These are phyloP conservation scores for Lasioglossum villosulum DNA, from an alignment of 2,888 invertebrate genomes.

Conservation along the genomic window DNA sequence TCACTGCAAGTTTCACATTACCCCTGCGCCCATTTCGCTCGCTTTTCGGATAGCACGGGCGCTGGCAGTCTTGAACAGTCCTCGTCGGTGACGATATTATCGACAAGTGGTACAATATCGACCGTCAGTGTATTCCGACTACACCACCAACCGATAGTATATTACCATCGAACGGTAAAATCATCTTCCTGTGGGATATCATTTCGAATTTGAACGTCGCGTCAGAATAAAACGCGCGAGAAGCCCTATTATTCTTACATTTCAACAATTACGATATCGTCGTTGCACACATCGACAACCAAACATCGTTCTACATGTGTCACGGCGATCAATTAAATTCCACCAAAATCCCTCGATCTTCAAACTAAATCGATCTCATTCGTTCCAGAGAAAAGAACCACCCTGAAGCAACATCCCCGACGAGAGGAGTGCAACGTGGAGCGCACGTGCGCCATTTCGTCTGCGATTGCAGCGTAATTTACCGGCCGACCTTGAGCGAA, in stretches of 20 bases:
- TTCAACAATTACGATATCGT: not conserved
- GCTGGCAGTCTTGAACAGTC: no score
- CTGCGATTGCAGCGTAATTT: slow-evolving; percentile 14
- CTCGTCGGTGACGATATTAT: no score
- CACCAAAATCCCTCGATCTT: not conserved
- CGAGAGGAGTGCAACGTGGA: slow-evolving; percentile 9
- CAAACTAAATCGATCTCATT: not conserved
- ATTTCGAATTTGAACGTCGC: not conserved
- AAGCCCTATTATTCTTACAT: not conserved
- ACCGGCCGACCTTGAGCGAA: slow-evolving; percentile 45
- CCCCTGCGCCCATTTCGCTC: no score
- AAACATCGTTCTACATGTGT: not conserved
- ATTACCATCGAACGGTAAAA: not conserved
- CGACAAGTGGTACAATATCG: not conserved
- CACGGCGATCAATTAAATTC: no score
- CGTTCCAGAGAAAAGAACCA: not conserved
- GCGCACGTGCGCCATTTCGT: slow-evolving; percentile 31
- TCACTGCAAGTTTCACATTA: no score
- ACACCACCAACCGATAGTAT: not conserved
- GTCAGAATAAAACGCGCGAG: not conserved
- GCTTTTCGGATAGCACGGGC: no score
- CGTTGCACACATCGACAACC: no score
- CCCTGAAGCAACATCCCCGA: not conserved
- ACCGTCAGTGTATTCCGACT: not conserved
- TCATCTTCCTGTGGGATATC: no score